Conservation (phyloP, 2,888 invertebrate species). For the Caenorhabditis sp. region DNA sequence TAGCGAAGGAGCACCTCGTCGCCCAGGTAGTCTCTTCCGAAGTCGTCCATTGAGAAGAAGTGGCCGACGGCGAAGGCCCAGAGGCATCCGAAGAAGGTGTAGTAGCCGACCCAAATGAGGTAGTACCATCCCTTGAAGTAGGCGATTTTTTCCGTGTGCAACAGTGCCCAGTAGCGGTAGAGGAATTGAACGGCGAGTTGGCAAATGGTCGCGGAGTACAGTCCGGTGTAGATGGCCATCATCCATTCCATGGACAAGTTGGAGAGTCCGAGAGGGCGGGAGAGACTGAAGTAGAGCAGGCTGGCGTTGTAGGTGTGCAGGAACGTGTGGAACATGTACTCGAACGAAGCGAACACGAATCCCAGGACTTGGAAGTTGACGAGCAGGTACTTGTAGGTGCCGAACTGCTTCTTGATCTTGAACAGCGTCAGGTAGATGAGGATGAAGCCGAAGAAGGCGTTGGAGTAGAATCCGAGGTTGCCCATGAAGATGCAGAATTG, state of each 20-base stretch:
- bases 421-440: conserved; percentile 26
- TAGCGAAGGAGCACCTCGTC: conserved; percentile 37
- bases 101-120: conserved; percentile 38
- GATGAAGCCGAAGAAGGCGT: conserved; percentile 17
- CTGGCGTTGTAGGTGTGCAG: conserved; percentile 43
- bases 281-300: conserved; percentile 35
- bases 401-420: conserved; percentile 38
- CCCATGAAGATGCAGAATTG: conserved; percentile 29
- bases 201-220: conserved; percentile 37
- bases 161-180: conserved; percentile 45
- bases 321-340: conserved; percentile 32
- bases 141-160: conserved; percentile 24
- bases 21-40: conserved; percentile 22
- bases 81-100: conserved; percentile 39
- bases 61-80: conserved; percentile 41
- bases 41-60: conserved; percentile 50
- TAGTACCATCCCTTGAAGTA: conserved; percentile 43
- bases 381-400: conserved; percentile 47
- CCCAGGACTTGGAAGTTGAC: conserved; percentile 45
- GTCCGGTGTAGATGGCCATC: conserved; percentile 40
- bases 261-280: conserved; percentile 11
- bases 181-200: conserved; percentile 35
- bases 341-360: conserved; percentile 31
- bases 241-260: conserved; percentile 36
- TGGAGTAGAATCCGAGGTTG: conserved; percentile 38